Base-by-base conservation (phyloP, 2,888 invertebrate genomes). In the Augochlorella aurata region DNA sequence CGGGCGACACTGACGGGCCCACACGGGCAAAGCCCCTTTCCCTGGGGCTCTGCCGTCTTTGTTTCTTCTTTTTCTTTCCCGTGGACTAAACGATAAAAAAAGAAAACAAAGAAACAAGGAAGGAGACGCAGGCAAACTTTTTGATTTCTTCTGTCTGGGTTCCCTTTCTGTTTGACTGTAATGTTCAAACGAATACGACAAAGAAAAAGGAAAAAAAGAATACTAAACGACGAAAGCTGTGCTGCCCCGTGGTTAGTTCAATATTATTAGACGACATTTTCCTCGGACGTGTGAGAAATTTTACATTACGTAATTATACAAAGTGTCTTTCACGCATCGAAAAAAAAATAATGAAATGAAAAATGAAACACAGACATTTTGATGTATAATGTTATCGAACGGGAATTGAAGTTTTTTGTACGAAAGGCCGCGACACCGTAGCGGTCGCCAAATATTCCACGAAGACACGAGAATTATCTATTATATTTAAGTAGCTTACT, bases 291-390 rank as follows among this genome's bases (percentile, higher is more conserved):
- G 81, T 73, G 83, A 88, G 79, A 81, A 83, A 86, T 82, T 77
- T 83, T 83, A 80, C 85, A 82, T 84, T 85, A 81, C 75, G 82
- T 84, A 83, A 89, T 88, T 66, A 77, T 79, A 91, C 89, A 89
- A 91, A 91, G 89, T 91, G 90, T 91, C 90, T 90, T 90, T 91
- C 89, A 90, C 89, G 90, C 91, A 90, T 90, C 90, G 90, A 91
- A 84, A 79, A 70, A 73, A 70, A 82, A 66, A 63, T 7, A 21
- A 63, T 9, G 38, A 65, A n/a, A 63, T 38, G 29, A 52, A 80
- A 38, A 66, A 72, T 12, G 29, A 50, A 61, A 67, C 89, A 90
- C 87, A 85, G 86, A 89, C 89, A 89, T 90, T 86, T 91, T 90
- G 88, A 90, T 90, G 89, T 89, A 89, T 87, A 89, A 89, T 88